phyloP scores from a whole-genome alignment of 2,113 vertebrate species.

The Condylura cristata region DNA sequence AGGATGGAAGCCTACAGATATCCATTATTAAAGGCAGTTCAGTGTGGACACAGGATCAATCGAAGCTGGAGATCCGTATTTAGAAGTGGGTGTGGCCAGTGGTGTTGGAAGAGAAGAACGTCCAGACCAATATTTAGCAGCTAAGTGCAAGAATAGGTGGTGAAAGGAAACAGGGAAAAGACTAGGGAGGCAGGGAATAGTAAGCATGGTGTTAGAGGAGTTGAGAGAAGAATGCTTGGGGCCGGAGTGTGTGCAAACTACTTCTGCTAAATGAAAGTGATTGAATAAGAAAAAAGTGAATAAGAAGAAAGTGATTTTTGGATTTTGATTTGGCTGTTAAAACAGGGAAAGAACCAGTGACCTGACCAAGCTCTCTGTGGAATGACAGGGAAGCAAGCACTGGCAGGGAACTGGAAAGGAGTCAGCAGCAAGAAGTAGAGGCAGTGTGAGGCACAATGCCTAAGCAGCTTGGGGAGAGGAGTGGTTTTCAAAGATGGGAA shows the following conservation, averaged over 20 bases:
- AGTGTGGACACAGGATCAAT: neutral
- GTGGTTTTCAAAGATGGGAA: neutral
- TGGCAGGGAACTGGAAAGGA: neutral
- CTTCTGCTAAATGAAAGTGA: neutral
- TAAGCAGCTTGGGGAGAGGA: neutral
- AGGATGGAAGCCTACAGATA: neutral
- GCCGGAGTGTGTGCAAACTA: neutral
- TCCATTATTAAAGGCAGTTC: neutral
- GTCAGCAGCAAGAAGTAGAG: neutral
- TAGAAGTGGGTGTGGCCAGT: neutral
- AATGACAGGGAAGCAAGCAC: neutral
- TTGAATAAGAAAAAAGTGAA: too few species aligned
- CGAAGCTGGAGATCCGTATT: neutral
- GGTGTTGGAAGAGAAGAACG: neutral
- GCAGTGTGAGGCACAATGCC: neutral
- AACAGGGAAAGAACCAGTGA: neutral
- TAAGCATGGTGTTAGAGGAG: neutral
- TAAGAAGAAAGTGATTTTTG: neutral
- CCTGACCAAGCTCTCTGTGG: neutral
- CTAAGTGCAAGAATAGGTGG: neutral
- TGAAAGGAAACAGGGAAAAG: neutral
- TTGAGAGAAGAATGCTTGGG: neutral
- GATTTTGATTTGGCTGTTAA: neutral
- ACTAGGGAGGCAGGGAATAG: neutral
- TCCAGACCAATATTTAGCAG: neutral